Base-by-base conservation (phyloP, 1,140 invertebrate species). In the Hypothenemus hampei region DNA sequence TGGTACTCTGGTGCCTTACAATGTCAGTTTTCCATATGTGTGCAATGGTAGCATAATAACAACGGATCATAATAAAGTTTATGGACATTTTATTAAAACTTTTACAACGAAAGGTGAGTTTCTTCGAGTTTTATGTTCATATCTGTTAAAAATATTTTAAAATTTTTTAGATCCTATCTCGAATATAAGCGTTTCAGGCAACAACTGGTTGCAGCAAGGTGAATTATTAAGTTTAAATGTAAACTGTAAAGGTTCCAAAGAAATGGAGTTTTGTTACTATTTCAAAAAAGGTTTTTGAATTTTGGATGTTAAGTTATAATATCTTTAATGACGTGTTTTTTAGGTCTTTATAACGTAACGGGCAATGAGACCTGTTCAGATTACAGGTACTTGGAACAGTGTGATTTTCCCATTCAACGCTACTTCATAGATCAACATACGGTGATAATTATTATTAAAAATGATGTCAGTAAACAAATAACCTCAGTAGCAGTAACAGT, bases 151-250 rank as follows among this genome's bases (percentile, higher is more conserved):
- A 23, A 29, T 44, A 18, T 56, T 53, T 59, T 41, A n/a, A n/a
- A n/a, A 49, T 64, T 67, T 78, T 75, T 18, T 63, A 89, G 87
- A 77, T 62, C 83, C 86, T 1, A 75, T 90, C 50, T 68, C 73
- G 11, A 80, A 81, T 59, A 70, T 88, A 7, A 79, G 77, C 8
- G 78, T 85, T 4, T 78, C 76, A 11, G 87, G 86, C 4, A 80
- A 81, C 26, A 85, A 84, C 61, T 92, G 88, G 88, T 74, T 91
- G 11, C 80, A 89, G 61, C 83, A 86, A 37, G 88, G 86, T 37
- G 84, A 89, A 47, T 72, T 89, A 36, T 65, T 90, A n/a, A 77
- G 79, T 43, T 66, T 92, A 4, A 75, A 81, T 58, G 75, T 89
- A 1, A 78, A 77, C 23, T 91, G 86, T 61, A 79, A 80, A 31